Evolutionary conservation across 1,140 invertebrate genomes (phyloP).

Genomic region (Brachionus calyciflorus): DNA sequence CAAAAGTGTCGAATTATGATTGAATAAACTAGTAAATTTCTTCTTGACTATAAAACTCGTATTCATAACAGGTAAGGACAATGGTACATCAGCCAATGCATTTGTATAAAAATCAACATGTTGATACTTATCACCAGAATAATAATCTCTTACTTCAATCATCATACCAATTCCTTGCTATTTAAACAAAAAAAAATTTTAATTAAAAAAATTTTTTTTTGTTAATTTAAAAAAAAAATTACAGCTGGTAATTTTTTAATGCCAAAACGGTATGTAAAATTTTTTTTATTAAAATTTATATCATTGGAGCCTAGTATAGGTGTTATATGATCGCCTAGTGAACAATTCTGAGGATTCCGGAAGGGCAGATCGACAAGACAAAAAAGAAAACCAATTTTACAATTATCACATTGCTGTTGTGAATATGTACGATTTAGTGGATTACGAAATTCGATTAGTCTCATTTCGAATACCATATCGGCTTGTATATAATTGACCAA

Average conservation of each 20-base stretch:
- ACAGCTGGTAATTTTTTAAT: constrained; percentile 42
- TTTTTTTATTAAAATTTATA: neutral
- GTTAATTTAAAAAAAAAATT: neutral
- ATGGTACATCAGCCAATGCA: constrained; percentile 33
- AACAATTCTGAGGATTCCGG: constrained; percentile 46
- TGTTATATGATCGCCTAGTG: constrained; percentile 40
- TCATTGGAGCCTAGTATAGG: constrained; percentile 13
- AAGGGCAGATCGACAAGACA: constrained; percentile 45
- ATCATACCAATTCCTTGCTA: constrained; percentile 44
- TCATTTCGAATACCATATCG: constrained; percentile 37
- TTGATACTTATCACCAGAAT: neutral
- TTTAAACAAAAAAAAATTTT: constrained; percentile 3
- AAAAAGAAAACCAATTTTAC: constrained; percentile 41
- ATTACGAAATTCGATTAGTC: constrained; percentile 11
- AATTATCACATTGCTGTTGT: constrained; percentile 8
- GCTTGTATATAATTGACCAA: neutral
- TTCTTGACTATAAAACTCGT: neutral
- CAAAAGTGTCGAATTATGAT: constrained; percentile 25
- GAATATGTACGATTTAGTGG: constrained; percentile 17
- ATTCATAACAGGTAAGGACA: neutral
- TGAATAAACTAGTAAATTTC: constrained; percentile 30
- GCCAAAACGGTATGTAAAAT: neutral
- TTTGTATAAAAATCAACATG: constrained; percentile 44
- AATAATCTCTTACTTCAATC: constrained; percentile 36
- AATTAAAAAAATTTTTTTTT: neutral